A percentile compares a stretch with the other conserved stretches of the same genome.
Evolutionary conservation across 2,888 invertebrate genomes (phyloP).

Genomic region (Odontothrips loti): DNA sequence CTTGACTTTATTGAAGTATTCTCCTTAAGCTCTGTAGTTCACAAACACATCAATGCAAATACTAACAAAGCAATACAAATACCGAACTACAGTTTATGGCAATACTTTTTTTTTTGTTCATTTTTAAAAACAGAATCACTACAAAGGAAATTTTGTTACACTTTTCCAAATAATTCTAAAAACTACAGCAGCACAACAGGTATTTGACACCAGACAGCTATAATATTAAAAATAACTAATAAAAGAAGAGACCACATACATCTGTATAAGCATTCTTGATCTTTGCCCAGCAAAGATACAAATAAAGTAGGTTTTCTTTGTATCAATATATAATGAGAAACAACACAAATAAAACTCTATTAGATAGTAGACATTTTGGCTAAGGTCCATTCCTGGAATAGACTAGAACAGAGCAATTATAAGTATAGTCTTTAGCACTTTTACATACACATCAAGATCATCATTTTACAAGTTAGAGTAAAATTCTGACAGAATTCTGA

Average conservation of each 20-base stretch:
- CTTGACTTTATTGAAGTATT: not conserved
- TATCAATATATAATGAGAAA: not conserved
- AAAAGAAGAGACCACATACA: no score
- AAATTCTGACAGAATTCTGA: no score
- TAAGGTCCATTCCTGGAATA: not conserved
- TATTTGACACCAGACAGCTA: no score
- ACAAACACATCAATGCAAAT: not conserved
- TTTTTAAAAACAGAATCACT: not conserved
- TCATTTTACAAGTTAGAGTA: no score
- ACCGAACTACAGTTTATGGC: no score
- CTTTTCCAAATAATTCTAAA: no score
- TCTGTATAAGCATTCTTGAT: not conserved
- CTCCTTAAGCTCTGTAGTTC: no score
- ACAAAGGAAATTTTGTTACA: no score
- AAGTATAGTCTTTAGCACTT: not conserved
- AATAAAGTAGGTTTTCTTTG: not conserved
- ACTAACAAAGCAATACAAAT: not conserved
- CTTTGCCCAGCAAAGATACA: constrained; percentile 18
- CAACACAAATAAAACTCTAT: not conserved
- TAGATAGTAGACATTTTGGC: not conserved
- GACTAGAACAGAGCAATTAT: not conserved
- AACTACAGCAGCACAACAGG: no score
- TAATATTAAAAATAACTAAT: no score
- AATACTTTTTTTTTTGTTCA: not conserved
- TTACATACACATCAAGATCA: not conserved